Conservation (phyloP, 2,797 vertebrate species). For the Pogonophryne albipinna region DNA sequence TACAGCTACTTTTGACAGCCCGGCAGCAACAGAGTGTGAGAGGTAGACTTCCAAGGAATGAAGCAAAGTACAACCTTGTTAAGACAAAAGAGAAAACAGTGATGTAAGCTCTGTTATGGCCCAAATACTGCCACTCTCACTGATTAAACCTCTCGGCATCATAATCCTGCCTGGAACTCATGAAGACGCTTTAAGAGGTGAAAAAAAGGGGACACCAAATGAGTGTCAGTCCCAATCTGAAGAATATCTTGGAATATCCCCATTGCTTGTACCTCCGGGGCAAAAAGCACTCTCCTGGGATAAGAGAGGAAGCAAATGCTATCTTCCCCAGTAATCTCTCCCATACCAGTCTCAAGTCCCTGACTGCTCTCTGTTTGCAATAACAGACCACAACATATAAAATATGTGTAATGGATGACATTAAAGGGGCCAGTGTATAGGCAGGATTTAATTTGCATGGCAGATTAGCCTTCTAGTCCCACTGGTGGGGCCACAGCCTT, state of each 20-base stretch:
- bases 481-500: slow-evolving; percentile 91
- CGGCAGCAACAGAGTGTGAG: slow-evolving; percentile 74
- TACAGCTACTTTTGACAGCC: slow-evolving; percentile 77
- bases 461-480: slow-evolving; percentile 97
- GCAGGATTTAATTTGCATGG: slow-evolving; percentile 99
- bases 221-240: slow-evolving; percentile 72
- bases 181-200: slow-evolving; percentile 44
- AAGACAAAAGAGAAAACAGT: slow-evolving; percentile 71
- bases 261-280: slow-evolving; percentile 71
- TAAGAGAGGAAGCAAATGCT: slow-evolving; percentile 68
- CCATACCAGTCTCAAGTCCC: slow-evolving; percentile 86
- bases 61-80: slow-evolving; percentile 82
- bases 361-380: slow-evolving; percentile 91
- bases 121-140: slow-evolving; percentile 78
- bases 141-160: slow-evolving; percentile 80
- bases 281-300: slow-evolving; percentile 58
- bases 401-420: slow-evolving; percentile 96
- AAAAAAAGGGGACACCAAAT: slow-evolving; percentile 67
- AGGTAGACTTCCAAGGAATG: slow-evolving; percentile 69
- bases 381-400: slow-evolving; percentile 97
- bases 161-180: slow-evolving; percentile 81
- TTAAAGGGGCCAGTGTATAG: slow-evolving; percentile 93
- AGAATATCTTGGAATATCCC: slow-evolving; percentile 55
- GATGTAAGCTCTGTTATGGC: slow-evolving; percentile 79
- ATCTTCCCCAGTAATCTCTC: slow-evolving; percentile 92